Evolutionary conservation across 1,140 invertebrate genomes (phyloP).

Genomic region (Trichonephila inaurata): DNA sequence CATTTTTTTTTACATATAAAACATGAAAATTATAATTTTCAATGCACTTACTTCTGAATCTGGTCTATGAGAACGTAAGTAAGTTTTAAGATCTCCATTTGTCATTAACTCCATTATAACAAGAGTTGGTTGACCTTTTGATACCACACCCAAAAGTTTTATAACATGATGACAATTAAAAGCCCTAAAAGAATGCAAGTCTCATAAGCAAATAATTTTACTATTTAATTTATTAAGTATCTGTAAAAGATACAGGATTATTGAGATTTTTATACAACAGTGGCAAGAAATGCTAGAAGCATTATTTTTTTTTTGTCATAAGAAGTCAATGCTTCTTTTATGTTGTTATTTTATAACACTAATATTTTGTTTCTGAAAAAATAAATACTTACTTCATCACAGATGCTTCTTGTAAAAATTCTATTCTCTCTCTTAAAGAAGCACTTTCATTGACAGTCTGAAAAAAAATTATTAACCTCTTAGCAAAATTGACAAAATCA

Average conservation of each 20-base stretch:
- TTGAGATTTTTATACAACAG: too few species aligned
- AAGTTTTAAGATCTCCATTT: conserved; percentile 96
- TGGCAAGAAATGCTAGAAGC: background rate
- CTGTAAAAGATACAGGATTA: too few species aligned
- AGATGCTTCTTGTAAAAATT: conserved; percentile 96
- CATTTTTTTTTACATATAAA: background rate
- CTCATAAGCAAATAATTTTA: background rate
- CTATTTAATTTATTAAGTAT: background rate
- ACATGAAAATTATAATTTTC: too few species aligned
- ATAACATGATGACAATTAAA: conserved; percentile 97
- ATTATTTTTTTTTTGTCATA: background rate
- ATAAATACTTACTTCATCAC: conserved; percentile 91
- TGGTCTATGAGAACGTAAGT: conserved; percentile 91
- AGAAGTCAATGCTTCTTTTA: too few species aligned
- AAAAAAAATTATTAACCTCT: conserved; percentile 36
- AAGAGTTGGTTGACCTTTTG: conserved; percentile 91
- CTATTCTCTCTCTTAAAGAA: conserved; percentile 90
- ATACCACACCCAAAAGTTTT: conserved; percentile 96
- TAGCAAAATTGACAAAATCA: too few species aligned
- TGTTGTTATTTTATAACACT: too few species aligned
- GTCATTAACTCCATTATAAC: conserved; percentile 99
- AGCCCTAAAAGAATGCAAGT: conserved; percentile 82
- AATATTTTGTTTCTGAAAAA: background rate
- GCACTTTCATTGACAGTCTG: conserved; percentile 95
- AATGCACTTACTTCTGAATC: conserved; percentile 82